These are phyloP conservation scores for Plusia festucae DNA, from an alignment of 2,888 invertebrate genomes.

Conservation along the genomic window DNA sequence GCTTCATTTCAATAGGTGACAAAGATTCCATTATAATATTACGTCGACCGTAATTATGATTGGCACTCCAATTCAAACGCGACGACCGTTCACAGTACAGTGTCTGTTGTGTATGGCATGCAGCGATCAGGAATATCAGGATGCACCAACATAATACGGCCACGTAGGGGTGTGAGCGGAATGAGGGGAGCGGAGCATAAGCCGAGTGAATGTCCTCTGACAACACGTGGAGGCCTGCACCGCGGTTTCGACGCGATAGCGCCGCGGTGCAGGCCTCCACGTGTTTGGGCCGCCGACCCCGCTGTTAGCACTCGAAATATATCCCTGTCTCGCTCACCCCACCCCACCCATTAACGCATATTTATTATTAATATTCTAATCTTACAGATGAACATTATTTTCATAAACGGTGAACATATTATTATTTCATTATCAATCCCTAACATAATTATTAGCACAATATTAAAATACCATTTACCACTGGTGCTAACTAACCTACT, in stretches of 20 bases:
- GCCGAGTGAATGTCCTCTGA: slow-evolving; percentile 78
- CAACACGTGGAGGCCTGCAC: slow-evolving; percentile 88
- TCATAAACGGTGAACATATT: neutral
- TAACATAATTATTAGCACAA: neutral
- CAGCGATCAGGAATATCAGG: slow-evolving; percentile 86
- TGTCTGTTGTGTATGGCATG: slow-evolving; percentile 84
- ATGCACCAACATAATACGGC: slow-evolving; percentile 82
- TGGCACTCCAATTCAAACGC: slow-evolving; percentile 60
- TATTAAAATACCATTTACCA: neutral
- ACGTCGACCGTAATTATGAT: slow-evolving; percentile 48
- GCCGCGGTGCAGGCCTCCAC: slow-evolving; percentile 87
- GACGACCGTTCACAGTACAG: slow-evolving; percentile 82
- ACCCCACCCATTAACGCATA: slow-evolving; percentile 52
- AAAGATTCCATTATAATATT: slow-evolving; percentile 67
- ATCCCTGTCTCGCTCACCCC: slow-evolving; percentile 67
- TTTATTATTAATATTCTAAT: slow-evolving; percentile 25
- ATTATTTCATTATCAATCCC: neutral
- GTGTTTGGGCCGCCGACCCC: slow-evolving; percentile 84
- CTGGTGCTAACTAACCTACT: no score
- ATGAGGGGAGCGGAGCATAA: slow-evolving; percentile 70
- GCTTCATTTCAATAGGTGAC: slow-evolving; percentile 67
- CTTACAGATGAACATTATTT: neutral
- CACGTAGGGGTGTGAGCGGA: slow-evolving; percentile 70
- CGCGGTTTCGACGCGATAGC: slow-evolving; percentile 78
- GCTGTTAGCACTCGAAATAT: slow-evolving; percentile 68